phyloP scores from a whole-genome alignment of 2,797 vertebrate genomes.

The Hephaestus fuliginosus region DNA sequence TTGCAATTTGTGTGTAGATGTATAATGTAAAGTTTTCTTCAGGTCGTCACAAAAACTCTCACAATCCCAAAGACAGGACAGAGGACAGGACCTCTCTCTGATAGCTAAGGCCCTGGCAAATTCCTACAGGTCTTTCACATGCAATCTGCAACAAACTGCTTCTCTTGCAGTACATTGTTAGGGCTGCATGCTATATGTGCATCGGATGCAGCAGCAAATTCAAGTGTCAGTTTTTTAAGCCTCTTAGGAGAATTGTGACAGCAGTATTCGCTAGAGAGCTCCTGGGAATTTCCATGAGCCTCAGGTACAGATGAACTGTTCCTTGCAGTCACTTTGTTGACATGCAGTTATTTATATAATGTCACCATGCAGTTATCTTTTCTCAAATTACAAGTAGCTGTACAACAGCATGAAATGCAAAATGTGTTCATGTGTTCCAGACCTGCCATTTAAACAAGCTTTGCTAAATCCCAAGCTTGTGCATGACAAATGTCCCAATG shows the following conservation, averaged over 20 bases:
- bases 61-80: not conserved
- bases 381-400: too few relatives aligned
- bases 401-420: too few relatives aligned
- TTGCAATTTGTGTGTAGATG: not conserved
- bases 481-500: not conserved
- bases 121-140: not conserved
- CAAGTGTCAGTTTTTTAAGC: not conserved
- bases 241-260: not conserved
- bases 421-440: not conserved
- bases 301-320: not conserved
- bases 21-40: not conserved
- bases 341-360: not conserved
- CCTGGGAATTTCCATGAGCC: not conserved
- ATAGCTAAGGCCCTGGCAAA: not conserved
- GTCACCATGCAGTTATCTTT: not conserved
- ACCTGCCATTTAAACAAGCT: not conserved
- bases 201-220: not conserved
- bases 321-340: not conserved
- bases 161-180: not conserved
- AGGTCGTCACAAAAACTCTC: too few relatives aligned
- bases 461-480: not conserved
- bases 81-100: not conserved
- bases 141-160: not conserved
- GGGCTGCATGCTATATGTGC: not conserved
- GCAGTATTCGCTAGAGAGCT: not conserved